A percentile compares a stretch with the other conserved stretches of the same genome.
phyloP scores from a whole-genome alignment of 2,888 invertebrate genomes.

The Pollenia angustigena region DNA sequence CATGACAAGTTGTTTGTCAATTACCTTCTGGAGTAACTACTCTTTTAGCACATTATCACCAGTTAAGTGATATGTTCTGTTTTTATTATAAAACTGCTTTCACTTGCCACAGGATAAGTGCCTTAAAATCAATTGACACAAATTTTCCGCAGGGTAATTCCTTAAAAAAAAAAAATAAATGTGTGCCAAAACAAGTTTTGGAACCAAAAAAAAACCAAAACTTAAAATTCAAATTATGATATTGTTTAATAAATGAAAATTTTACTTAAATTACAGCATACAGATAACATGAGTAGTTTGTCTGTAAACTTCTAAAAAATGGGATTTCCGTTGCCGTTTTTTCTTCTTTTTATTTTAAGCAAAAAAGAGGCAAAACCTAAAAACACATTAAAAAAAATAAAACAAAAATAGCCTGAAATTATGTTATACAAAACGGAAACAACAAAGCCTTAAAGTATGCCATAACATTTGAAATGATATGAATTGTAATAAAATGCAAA shows the following conservation, averaged over 20 bases:
- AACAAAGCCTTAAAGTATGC: conserved; percentile 48
- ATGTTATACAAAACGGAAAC: conserved; percentile 28
- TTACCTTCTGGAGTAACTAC: too few relatives aligned
- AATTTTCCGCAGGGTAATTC: too few relatives aligned
- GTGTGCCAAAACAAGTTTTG: too few relatives aligned
- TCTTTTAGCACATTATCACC: too few relatives aligned
- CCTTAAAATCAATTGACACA: too few relatives aligned
- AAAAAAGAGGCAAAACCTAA: not conserved
- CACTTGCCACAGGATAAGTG: too few relatives aligned
- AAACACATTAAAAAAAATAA: conserved; percentile 26
- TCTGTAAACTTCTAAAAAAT: not conserved
- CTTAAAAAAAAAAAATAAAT: too few relatives aligned
- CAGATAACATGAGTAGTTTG: conserved; percentile 5
- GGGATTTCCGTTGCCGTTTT: not conserved
- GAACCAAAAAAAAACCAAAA: not conserved
- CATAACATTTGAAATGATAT: conserved; percentile 31
- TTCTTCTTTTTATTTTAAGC: not conserved
- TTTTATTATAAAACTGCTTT: too few relatives aligned
- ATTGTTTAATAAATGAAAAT: not conserved
- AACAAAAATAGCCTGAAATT: conserved; percentile 52
- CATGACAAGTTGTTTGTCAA: too few relatives aligned
- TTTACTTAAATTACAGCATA: conserved; percentile 10
- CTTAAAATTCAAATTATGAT: not conserved
- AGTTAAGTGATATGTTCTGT: too few relatives aligned
- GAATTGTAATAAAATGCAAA: conserved; percentile 33